Evolutionary conservation across 2,113 vertebrate genomes (phyloP).

Genomic region (Corvus moneduloides): DNA sequence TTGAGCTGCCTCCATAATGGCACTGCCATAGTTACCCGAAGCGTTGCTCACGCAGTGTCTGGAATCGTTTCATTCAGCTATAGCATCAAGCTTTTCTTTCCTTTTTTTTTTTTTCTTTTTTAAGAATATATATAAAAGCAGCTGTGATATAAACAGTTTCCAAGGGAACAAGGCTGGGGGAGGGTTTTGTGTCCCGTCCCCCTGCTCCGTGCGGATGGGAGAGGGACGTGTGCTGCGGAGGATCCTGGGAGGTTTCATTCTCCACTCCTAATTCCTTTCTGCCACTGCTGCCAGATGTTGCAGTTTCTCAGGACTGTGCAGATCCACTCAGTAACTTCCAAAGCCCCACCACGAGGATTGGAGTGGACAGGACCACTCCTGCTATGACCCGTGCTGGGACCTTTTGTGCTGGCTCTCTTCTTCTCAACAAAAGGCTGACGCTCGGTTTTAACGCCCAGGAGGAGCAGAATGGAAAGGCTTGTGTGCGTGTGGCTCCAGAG

Average conservation of each 20-base stretch:
- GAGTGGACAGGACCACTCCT: background rate
- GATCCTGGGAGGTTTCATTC: constrained; percentile 77
- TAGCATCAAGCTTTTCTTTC: background rate
- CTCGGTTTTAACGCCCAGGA: constrained; percentile 9
- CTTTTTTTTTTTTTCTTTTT: background rate
- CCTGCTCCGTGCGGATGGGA: constrained; percentile 71
- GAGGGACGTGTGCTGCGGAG: constrained; percentile 58
- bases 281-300: constrained; percentile 83
- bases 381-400: constrained; percentile 31
- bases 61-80: constrained; percentile 70
- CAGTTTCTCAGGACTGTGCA: constrained; percentile 52
- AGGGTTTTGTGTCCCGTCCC: constrained; percentile 67
- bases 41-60: constrained; percentile 64
- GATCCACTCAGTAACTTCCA: constrained; percentile 13
- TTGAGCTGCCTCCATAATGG: constrained; percentile 77
- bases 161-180: constrained; percentile 76
- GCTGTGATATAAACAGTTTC: constrained; percentile 80
- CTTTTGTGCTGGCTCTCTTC: constrained; percentile 42
- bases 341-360: background rate
- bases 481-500: background rate
- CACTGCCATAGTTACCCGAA: constrained; percentile 82
- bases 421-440: constrained; percentile 50
- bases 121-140: constrained; percentile 48
- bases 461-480: constrained; percentile 24
- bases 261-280: constrained; percentile 66